phyloP scores from a whole-genome alignment of 2,888 invertebrate species.

The Odiellus spinosus region DNA sequence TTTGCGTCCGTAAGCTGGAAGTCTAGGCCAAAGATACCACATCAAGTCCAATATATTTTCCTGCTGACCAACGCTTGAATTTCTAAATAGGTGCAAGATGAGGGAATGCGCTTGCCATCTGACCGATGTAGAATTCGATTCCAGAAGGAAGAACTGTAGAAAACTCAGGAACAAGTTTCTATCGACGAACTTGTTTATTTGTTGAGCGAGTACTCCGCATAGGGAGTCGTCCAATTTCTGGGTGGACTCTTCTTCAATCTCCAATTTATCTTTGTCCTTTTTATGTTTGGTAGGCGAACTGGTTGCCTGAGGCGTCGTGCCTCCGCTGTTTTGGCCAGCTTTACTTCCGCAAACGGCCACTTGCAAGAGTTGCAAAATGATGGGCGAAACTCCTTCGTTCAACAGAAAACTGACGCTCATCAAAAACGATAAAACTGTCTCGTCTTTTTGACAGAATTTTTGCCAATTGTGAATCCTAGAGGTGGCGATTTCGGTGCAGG shows the following conservation, averaged over 20 bases:
- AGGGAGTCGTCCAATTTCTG: conserved; percentile 37
- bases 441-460: conserved; percentile 60
- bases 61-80: conserved; percentile 59
- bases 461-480: conserved; percentile 92
- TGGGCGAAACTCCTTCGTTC: conserved; percentile 78
- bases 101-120: conserved; percentile 91
- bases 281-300: conserved; percentile 18
- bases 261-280: conserved; percentile 21
- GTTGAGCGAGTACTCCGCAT: conserved; percentile 49
- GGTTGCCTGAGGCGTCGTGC: conserved; percentile 7
- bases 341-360: conserved; percentile 53
- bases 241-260: conserved; percentile 40
- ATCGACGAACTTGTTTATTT: conserved; percentile 49
- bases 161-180: conserved; percentile 51
- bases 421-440: conserved; percentile 63
- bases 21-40: conserved; percentile 79
- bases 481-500: conserved; percentile 80
- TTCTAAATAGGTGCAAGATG: conserved; percentile 48
- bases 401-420: conserved; percentile 60
- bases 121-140: conserved; percentile 78
- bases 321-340: conserved; percentile 9
- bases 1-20: conserved; percentile 79
- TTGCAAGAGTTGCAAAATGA: conserved; percentile 73
- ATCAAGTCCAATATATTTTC: conserved; percentile 58
- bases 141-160: conserved; percentile 74